phyloP scores from a whole-genome alignment of 2,888 invertebrate species.

The Ditylenchus weischeri region DNA sequence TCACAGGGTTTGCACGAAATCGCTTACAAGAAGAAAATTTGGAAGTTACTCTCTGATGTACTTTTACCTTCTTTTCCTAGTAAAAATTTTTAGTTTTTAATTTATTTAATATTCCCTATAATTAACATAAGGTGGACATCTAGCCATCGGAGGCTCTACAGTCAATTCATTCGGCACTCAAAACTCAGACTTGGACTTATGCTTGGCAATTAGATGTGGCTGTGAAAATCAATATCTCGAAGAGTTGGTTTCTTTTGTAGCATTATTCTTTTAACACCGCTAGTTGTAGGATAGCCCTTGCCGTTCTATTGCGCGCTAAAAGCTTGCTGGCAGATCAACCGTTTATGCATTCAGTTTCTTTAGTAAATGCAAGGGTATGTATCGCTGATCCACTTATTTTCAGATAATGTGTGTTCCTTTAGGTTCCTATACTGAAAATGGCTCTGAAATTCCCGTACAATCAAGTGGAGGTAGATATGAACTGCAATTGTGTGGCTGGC shows the following conservation, averaged over 20 bases:
- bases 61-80: slow-evolving; percentile 3
- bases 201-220: slow-evolving; percentile 26
- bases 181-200: slow-evolving; percentile 29
- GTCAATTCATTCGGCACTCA: slow-evolving; percentile 32
- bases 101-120: not conserved
- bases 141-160: slow-evolving; percentile 32
- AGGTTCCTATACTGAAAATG: slow-evolving; percentile 52
- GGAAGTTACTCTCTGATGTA: not conserved
- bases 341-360: not conserved
- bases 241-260: slow-evolving; percentile 7
- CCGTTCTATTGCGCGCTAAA: not conserved
- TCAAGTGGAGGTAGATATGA: slow-evolving; percentile 52
- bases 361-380: not conserved
- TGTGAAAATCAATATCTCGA: slow-evolving; percentile 19
- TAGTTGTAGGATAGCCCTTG: not conserved
- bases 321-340: not conserved
- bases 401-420: not conserved
- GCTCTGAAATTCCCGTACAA: slow-evolving; percentile 33
- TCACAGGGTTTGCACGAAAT: slow-evolving; percentile 6
- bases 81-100: not conserved
- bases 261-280: no score
- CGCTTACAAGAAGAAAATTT: slow-evolving; percentile 3
- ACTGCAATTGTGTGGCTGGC: slow-evolving; percentile 55
- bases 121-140: not conserved
- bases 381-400: not conserved